Base-by-base conservation (phyloP, 2,888 invertebrate genomes). In the Ormyrus rosae region DNA sequence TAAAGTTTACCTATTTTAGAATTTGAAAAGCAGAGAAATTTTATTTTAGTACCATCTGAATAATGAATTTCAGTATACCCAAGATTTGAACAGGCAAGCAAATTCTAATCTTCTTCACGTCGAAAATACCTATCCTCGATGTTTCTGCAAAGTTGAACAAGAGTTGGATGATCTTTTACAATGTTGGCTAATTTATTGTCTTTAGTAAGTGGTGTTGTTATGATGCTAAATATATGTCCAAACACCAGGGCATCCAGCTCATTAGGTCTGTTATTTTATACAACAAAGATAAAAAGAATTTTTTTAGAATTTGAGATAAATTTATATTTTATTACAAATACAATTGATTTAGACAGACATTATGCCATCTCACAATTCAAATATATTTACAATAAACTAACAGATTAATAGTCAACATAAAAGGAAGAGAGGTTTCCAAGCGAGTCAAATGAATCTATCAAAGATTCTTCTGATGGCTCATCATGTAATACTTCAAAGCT, bases 191-290 rank as follows among this genome's bases (percentile, higher is more conserved):
- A 92, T 82, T 94, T 93, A 84, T 95, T 95, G 88, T 96, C 96
- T 72, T 77, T 82, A 0, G 98, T 97, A 60, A 99, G 92, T 2
- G 96, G 94, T 6, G 97, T 98, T 7, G 98, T 98, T 80, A 99
- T 92, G 84, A 99, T 95, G 0, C 97, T 96, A 91, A 96, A 99
- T n/a, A 99, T 93, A 91, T 99, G 99, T 0, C 99, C 99, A 92
- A 98, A 99, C 0, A 98, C 96, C 55, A 99, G 91, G 2, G 99
- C 99, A 91, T 99, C 99, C 83, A 99, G 92, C 91, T 99, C 99
- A 51, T 98, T 98, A 0, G 98, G 98, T 74, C 96, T 96, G 92
- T 85, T 87, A 19, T 83, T 71, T 56, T 73, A 74, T 72, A 11
- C 34, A 84, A 80, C 13, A 78, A 78, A 34, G 34, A 34, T 34